phyloP scores from a whole-genome alignment of 1,140 invertebrate genomes.

The Harlomillsia oculata region DNA sequence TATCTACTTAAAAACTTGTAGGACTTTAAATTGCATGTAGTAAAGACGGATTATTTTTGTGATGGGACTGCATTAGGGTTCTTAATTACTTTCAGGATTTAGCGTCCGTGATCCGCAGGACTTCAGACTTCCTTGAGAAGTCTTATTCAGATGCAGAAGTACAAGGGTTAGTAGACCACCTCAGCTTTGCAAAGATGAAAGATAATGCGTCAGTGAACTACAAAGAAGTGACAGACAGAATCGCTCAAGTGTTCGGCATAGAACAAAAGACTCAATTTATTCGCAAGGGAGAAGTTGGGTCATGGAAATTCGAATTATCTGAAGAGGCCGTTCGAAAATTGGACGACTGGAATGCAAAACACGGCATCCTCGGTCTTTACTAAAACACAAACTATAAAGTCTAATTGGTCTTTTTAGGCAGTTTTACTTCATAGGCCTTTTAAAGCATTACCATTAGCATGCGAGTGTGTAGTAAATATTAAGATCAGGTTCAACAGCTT shows the following conservation, averaged over 20 bases:
- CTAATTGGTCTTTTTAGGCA: too few species aligned
- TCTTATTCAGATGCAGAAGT: not conserved
- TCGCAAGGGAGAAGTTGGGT: constrained; percentile 28
- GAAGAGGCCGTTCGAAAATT: constrained; percentile 48
- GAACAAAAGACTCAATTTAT: constrained; percentile 23
- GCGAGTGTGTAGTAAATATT: too few species aligned
- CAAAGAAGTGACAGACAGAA: constrained; percentile 14
- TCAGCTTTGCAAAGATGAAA: constrained; percentile 71
- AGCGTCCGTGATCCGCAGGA: constrained; percentile 43
- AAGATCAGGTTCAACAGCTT: too few species aligned
- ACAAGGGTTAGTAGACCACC: constrained; percentile 11
- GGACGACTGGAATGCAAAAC: constrained; percentile 22
- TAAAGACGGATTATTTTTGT: too few species aligned
- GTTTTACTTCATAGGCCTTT: too few species aligned
- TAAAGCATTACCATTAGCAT: too few species aligned
- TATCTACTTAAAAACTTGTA: too few species aligned
- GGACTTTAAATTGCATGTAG: too few species aligned
- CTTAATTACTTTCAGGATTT: too few species aligned
- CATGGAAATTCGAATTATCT: constrained; percentile 30
- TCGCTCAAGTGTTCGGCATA: constrained; percentile 10
- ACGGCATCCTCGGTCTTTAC: constrained; percentile 18
- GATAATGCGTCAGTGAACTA: constrained; percentile 62
- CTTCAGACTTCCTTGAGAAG: constrained; percentile 53
- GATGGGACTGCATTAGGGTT: too few species aligned
- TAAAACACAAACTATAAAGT: too few species aligned